Percentiles rank a stretch among this genome's conserved stretches.
phyloP scores from a whole-genome alignment of 2,113 vertebrate species.

The Aptenodytes forsteri region DNA sequence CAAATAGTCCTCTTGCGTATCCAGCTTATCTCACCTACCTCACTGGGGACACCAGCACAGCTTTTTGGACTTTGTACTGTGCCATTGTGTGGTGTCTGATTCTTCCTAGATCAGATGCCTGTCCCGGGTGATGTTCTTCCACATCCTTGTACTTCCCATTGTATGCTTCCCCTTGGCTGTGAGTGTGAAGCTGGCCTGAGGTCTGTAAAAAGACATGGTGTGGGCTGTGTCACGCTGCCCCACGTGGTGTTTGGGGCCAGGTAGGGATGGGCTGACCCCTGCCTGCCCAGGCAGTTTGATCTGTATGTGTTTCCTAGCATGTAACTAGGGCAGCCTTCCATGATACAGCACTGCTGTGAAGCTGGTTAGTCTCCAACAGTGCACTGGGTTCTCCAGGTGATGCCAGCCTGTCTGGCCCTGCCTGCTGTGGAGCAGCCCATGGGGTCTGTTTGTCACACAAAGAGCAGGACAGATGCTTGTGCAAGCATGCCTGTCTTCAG shows the following conservation, averaged over 20 bases:
- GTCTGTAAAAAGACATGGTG: background rate
- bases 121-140: background rate
- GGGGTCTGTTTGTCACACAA: background rate
- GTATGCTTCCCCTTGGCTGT: background rate
- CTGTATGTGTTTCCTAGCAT: background rate
- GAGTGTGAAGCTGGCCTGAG: background rate
- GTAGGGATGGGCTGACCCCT: background rate
- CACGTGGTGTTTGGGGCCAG: background rate
- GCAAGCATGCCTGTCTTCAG: background rate
- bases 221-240: background rate
- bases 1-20: background rate
- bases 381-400: conserved; percentile 78
- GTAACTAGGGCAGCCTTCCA: background rate
- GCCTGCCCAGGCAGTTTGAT: background rate
- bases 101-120: background rate
- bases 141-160: background rate
- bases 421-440: background rate
- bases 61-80: background rate
- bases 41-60: background rate
- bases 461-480: background rate
- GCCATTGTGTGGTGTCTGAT: background rate
- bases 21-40: background rate
- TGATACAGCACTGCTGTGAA: background rate
- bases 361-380: background rate
- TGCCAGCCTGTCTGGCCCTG: conserved; percentile 64